Evolutionary conservation across 2,113 vertebrate species (phyloP), one percentile per base, ranked within the genome.

Genomic region (Erinaceus europaeus): DNA sequence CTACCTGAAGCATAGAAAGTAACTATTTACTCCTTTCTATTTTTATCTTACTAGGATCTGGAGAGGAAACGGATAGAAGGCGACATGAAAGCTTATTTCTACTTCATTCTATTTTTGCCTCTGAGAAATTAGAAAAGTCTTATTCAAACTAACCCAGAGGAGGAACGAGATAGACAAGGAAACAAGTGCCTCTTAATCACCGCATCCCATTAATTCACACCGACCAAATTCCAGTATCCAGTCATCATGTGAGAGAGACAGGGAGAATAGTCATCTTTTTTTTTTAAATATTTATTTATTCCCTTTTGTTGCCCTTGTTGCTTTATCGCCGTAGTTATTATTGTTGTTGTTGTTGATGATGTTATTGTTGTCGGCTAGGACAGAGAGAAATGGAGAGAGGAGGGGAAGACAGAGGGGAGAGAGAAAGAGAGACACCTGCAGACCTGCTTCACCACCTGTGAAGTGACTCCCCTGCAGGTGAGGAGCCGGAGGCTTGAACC

Each of bases 51-150:
- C 6, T 34, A 42, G 48, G 20, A 36, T 77, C 12, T 64, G 20
- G 21, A 73, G 21, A 84, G 48, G 6, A 84, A 71, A 40, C 77
- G 64, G 29, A 84, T 17, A 32, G 32, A 11, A 18, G 11, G 14
- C 20, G 1, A n/a, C 67, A 67, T 48, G 76, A 55, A 72, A 74
- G 38, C 20, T 46, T 42, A 25, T n/a, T 72, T n/a, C n/a, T n/a
- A n/a, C n/a, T 79, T 46, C 21, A 44, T 25, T 64, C 38, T 76
- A 86, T 40, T 42, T 50, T 44, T 73, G 36, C 46, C 32, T 74
- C 15, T 68, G 29, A 44, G 48, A 81, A 88, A 76, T 72, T 38
- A 25, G 38, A 53, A 67, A 89, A 81, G 52, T 68, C 57, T 91
- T 74, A 61, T 25, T 64, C 42, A 77, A 50, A 61, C 32, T 81